A percentile compares a stretch with the other conserved stretches of the same genome.
phyloP scores from a whole-genome alignment of 2,888 invertebrate species.

The Trisateles emortualis region DNA sequence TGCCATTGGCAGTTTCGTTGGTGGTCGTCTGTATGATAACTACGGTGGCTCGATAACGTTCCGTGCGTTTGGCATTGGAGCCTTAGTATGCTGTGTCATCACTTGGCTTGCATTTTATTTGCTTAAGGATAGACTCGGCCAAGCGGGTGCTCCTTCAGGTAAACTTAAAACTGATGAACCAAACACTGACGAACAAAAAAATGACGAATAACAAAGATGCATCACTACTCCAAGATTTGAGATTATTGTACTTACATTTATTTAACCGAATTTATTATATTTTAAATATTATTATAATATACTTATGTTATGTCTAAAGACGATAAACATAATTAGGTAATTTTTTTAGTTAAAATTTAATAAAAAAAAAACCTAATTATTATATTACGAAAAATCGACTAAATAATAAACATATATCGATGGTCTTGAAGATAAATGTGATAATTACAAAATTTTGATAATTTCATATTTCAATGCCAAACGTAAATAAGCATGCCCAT shows the following conservation, averaged over 20 bases:
- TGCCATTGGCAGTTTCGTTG: slow-evolving; percentile 92
- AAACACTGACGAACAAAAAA: slow-evolving; percentile 1
- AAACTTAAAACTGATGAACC: slow-evolving; percentile 52
- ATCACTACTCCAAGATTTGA: not conserved
- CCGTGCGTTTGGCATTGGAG: slow-evolving; percentile 90
- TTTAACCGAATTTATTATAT: not conserved
- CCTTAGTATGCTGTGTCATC: slow-evolving; percentile 87
- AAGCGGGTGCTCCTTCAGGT: slow-evolving; percentile 64
- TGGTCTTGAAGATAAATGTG: too few species aligned
- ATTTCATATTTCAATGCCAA: too few species aligned
- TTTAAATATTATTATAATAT: not conserved
- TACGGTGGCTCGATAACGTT: slow-evolving; percentile 90
- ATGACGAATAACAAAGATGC: not conserved
- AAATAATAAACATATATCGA: too few species aligned
- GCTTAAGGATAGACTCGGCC: slow-evolving; percentile 55
- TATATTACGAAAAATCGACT: too few species aligned
- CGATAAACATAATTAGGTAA: too few species aligned
- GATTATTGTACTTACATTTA: not conserved
- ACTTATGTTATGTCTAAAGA: not conserved
- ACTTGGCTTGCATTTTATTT: slow-evolving; percentile 85
- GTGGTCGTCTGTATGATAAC: slow-evolving; percentile 89
- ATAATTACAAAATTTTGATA: too few species aligned
- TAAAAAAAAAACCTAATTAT: too few species aligned
- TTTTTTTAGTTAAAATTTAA: too few species aligned
- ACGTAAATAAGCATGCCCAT: too few species aligned